These are phyloP conservation scores for Cassiopea xamachana DNA, from an alignment of 30 jellyfish, hydroid and myxozoan genomes.

Conservation along the genomic window DNA sequence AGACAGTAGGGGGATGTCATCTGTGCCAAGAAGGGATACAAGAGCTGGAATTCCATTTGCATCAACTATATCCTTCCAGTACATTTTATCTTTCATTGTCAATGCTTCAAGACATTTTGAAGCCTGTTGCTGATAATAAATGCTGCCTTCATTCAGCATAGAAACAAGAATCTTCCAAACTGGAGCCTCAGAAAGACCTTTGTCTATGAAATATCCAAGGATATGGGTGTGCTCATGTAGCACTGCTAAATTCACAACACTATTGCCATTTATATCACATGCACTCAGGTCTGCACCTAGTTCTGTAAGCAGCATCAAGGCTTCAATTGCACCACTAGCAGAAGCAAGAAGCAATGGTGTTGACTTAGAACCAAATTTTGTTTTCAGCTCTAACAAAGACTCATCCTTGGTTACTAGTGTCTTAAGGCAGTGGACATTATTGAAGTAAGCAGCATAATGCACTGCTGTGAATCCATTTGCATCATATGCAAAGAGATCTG, in stretches of 20 bases:
- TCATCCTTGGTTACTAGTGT: slow-evolving; percentile 33
- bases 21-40: slow-evolving; percentile 48
- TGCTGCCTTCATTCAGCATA: slow-evolving; percentile 33
- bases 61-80: slow-evolving; percentile 50
- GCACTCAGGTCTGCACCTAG: slow-evolving; percentile 55
- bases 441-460: slow-evolving; percentile 77
- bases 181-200: slow-evolving; percentile 32
- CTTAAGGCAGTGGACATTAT: slow-evolving; percentile 59
- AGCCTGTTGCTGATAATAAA: slow-evolving; percentile 52
- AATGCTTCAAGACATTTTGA: slow-evolving; percentile 71
- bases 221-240: slow-evolving; percentile 75
- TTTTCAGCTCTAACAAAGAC: slow-evolving; percentile 48
- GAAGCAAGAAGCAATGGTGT: slow-evolving; percentile 81
- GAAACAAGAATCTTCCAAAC: slow-evolving; percentile 73
- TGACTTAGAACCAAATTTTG: slow-evolving; percentile 13
- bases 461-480: slow-evolving; percentile 58
- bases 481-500: slow-evolving; percentile 62
- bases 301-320: slow-evolving; percentile 28
- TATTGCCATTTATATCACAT: slow-evolving; percentile 32
- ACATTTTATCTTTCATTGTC: slow-evolving; percentile 26
- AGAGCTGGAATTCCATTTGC: slow-evolving; percentile 71
- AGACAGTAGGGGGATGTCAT: slow-evolving; percentile 50
- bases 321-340: slow-evolving; percentile 64
- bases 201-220: slow-evolving; percentile 48
- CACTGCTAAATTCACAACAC: slow-evolving; percentile 65